Conservation (phyloP, 1,140 invertebrate genomes). For the Venturia canescens region DNA sequence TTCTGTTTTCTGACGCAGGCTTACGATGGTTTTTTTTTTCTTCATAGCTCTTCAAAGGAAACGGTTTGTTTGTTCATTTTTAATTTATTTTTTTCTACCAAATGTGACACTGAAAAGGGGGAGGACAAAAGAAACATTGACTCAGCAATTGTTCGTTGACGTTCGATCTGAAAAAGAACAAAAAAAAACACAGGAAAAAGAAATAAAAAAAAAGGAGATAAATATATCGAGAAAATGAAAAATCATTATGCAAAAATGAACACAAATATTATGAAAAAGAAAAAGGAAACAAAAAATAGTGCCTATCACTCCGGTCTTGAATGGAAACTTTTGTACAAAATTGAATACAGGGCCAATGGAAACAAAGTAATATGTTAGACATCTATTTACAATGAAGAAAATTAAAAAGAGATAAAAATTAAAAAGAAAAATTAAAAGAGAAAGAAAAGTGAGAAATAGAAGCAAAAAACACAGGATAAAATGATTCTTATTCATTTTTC, state of each 20-base stretch:
- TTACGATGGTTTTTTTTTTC: too few relatives aligned
- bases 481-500: background rate
- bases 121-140: background rate
- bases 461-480: constrained; percentile 42
- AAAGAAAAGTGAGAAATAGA: constrained; percentile 2
- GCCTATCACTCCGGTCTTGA: constrained; percentile 69
- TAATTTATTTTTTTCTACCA: constrained; percentile 55
- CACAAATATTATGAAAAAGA: constrained; percentile 25
- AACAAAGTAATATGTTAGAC: constrained; percentile 63
- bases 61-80: constrained; percentile 1
- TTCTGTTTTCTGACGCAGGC: too few relatives aligned
- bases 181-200: constrained; percentile 49
- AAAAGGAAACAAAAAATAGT: constrained; percentile 69
- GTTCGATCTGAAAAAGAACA: constrained; percentile 58
- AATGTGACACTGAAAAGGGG: too few relatives aligned
- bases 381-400: constrained; percentile 62
- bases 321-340: constrained; percentile 73
- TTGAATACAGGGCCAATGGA: constrained; percentile 72
- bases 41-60: too few relatives aligned
- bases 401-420: too few relatives aligned
- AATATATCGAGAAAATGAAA: constrained; percentile 40
- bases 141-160: constrained; percentile 51
- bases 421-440: constrained; percentile 42
- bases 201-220: constrained; percentile 5
- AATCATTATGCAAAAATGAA: constrained; percentile 49